A percentile compares a stretch with the other conserved stretches of the same genome.
These are phyloP conservation scores for Hyposoter didymator DNA, from an alignment of 2,888 invertebrate genomes.

Conservation along the genomic window DNA sequence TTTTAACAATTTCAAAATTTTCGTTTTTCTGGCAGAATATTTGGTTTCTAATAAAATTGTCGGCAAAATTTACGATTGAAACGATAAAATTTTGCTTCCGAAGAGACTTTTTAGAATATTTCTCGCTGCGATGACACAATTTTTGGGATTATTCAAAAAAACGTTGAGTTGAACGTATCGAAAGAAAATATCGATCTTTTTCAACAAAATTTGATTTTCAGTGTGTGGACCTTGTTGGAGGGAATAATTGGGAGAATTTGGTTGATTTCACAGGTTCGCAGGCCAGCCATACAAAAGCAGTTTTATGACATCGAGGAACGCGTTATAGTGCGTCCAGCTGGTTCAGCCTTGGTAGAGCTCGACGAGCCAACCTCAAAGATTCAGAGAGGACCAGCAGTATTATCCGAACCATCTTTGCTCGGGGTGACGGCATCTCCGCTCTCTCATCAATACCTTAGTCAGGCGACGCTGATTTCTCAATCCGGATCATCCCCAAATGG, in stretches of 20 bases:
- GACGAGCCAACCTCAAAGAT: conserved; percentile 87
- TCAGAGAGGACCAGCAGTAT: conserved; percentile 85
- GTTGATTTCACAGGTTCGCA: conserved; percentile 83
- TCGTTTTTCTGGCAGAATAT: too few species aligned
- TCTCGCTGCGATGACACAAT: too few species aligned
- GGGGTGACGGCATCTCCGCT: conserved; percentile 68
- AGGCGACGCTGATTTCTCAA: conserved; percentile 69
- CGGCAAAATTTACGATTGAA: too few species aligned
- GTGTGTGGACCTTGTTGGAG: neutral
- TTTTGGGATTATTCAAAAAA: too few species aligned
- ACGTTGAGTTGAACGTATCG: too few species aligned
- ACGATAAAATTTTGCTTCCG: too few species aligned
- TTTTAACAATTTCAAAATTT: too few species aligned
- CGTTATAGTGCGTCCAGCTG: conserved; percentile 87
- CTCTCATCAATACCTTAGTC: conserved; percentile 71
- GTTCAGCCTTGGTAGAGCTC: conserved; percentile 87
- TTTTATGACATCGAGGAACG: conserved; percentile 88
- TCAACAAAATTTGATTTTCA: too few species aligned
- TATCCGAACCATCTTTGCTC: conserved; percentile 74
- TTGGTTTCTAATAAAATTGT: too few species aligned
- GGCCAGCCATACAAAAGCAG: conserved; percentile 87
- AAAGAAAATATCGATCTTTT: too few species aligned
- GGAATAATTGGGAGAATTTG: neutral
- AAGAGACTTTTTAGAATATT: too few species aligned
- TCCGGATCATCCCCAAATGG: conserved; percentile 65